phyloP scores from a whole-genome alignment of 2,888 invertebrate species.

The Acutogordius australiensis region DNA sequence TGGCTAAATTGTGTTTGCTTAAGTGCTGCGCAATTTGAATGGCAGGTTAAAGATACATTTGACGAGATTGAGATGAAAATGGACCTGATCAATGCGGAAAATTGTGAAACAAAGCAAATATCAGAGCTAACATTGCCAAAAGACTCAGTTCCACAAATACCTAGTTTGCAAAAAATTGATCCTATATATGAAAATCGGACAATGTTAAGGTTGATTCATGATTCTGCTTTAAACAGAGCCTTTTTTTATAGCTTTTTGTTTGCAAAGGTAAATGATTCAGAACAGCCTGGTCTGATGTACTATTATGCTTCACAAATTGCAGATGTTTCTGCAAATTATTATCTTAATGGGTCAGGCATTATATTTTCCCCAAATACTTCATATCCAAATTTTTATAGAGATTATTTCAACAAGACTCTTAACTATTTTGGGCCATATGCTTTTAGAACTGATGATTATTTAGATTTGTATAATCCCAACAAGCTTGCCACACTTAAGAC shows the following conservation, averaged over 20 bases:
- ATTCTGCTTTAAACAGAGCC: conserved; percentile 73
- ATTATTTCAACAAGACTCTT: conserved; percentile 79
- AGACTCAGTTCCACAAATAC: conserved; percentile 58
- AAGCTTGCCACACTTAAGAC: conserved; percentile 77
- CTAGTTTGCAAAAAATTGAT: conserved; percentile 70
- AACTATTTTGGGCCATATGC: conserved; percentile 74
- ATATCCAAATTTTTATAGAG: conserved; percentile 67
- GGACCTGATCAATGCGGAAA: conserved; percentile 50
- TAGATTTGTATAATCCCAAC: conserved; percentile 74
- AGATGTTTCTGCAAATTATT: conserved; percentile 65
- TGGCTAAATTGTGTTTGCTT: too few relatives aligned
- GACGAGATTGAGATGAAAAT: conserved; percentile 55
- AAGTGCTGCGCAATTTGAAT: conserved; percentile 47
- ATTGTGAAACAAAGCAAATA: conserved; percentile 57
- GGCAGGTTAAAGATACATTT: conserved; percentile 61
- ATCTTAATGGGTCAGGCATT: conserved; percentile 62
- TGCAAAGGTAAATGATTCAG: conserved; percentile 60
- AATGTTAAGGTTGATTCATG: conserved; percentile 61
- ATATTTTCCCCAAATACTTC: conserved; percentile 76
- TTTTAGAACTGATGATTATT: conserved; percentile 53
- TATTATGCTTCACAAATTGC: conserved; percentile 74
- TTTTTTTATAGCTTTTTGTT: conserved; percentile 82
- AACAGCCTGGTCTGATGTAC: conserved; percentile 92
- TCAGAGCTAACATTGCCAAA: conserved; percentile 51
- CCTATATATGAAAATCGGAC: conserved; percentile 77